phyloP scores from a whole-genome alignment of 2,888 invertebrate species.

The Lasioglossum malachurum region DNA sequence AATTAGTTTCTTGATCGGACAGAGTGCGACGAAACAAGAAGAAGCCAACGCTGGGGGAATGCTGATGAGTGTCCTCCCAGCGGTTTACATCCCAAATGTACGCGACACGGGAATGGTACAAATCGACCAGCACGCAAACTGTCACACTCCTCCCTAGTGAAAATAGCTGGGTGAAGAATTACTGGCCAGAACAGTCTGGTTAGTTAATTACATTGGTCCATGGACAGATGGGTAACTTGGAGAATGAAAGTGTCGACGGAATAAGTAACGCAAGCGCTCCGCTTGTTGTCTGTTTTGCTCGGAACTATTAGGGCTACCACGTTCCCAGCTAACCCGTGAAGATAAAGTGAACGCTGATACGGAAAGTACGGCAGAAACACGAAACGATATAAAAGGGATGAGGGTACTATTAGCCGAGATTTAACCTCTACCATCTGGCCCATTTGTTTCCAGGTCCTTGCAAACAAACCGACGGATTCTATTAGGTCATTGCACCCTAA shows the following conservation, averaged over 20 bases:
- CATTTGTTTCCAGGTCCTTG: neutral
- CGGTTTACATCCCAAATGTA: conserved; percentile 51
- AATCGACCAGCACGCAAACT: conserved; percentile 52
- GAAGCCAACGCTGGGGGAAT: conserved; percentile 70
- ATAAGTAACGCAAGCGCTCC: neutral
- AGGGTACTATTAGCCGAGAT: neutral
- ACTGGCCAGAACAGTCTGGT: conserved; percentile 34
- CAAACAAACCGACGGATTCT: neutral
- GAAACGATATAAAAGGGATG: neutral
- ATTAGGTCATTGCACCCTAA: neutral
- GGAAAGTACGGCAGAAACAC: neutral
- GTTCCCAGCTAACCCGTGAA: neutral
- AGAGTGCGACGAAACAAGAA: conserved; percentile 73
- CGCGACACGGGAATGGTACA: conserved; percentile 48
- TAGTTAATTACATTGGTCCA: conserved; percentile 26
- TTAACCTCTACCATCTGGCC: neutral
- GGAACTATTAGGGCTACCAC: neutral
- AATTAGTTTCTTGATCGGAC: conserved; percentile 82
- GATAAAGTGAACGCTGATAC: neutral
- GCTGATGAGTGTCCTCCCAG: conserved; percentile 61
- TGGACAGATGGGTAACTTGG: conserved; percentile 11
- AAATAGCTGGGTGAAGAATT: conserved; percentile 51
- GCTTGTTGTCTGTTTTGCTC: neutral
- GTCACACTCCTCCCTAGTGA: conserved; percentile 31
- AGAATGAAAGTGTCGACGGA: conserved; percentile 8